Conservation (phyloP, 2,888 invertebrate genomes). For the Drosophila subsilvestris region DNA sequence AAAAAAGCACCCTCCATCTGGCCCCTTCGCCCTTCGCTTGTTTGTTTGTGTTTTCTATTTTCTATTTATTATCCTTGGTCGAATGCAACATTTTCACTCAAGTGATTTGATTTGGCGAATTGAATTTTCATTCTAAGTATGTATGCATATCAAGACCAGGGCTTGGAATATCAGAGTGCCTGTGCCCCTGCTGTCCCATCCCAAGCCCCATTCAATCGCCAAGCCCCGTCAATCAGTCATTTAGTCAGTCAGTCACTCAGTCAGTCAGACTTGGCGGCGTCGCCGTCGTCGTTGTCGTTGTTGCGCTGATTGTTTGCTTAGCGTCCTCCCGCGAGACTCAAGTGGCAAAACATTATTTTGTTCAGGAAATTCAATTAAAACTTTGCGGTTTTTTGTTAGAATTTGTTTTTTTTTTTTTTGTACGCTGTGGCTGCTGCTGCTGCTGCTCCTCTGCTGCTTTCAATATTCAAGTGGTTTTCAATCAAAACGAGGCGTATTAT, state of each 20-base stretch:
- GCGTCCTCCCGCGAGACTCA: constrained; percentile 76
- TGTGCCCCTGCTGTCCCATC: background rate
- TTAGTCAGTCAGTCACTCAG: constrained; percentile 42
- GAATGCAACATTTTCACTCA: constrained; percentile 65
- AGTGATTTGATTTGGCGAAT: constrained; percentile 76
- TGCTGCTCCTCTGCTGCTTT: background rate
- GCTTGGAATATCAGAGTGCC: constrained; percentile 12
- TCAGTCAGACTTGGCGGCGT: constrained; percentile 33
- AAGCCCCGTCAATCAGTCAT: constrained; percentile 34
- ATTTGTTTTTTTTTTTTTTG: constrained; percentile 33
- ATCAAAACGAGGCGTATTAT: constrained; percentile 40
- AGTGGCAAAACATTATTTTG: constrained; percentile 79
- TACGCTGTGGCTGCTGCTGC: background rate
- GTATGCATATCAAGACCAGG: constrained; percentile 65
- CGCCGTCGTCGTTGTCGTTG: constrained; percentile 36
- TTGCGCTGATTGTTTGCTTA: constrained; percentile 68
- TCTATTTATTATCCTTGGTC: constrained; percentile 41
- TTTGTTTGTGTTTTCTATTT: constrained; percentile 54
- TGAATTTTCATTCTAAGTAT: constrained; percentile 70
- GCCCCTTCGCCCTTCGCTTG: constrained; percentile 32
- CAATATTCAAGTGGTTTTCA: constrained; percentile 37
- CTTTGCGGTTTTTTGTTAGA: constrained; percentile 72
- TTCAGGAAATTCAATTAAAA: constrained; percentile 78
- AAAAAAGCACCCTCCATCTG: constrained; percentile 7
- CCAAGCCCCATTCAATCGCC: constrained; percentile 27